Conservation (phyloP, 2,113 vertebrate species). For the Galbula dea region DNA sequence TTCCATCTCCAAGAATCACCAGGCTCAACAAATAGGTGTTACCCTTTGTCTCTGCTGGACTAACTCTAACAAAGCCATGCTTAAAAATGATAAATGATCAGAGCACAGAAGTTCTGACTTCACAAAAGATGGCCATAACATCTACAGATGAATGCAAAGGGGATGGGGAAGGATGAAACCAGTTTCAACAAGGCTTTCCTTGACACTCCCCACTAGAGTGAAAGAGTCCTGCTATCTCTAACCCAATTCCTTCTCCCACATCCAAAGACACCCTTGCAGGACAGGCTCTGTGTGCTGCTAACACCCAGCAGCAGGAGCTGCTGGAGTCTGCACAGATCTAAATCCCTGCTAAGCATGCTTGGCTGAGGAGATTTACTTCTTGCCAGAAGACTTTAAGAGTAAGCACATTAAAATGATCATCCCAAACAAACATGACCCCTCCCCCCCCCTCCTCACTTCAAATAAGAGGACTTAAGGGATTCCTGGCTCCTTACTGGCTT, state of each 20-base stretch:
- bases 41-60: background rate
- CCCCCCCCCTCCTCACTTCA: background rate
- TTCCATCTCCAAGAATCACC: background rate
- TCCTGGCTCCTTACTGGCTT: background rate
- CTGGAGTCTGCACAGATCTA: background rate
- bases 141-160: background rate
- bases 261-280: background rate
- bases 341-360: background rate
- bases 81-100: background rate
- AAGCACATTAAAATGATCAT: conserved; percentile 50
- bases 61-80: background rate
- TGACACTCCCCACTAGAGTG: background rate
- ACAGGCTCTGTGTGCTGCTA: background rate
- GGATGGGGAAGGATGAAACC: background rate
- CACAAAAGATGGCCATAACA: background rate
- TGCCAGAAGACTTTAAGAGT: conserved; percentile 34
- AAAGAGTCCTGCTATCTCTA: background rate
- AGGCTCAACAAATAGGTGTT: background rate
- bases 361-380: conserved; percentile 42
- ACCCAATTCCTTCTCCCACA: background rate
- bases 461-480: background rate
- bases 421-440: background rate
- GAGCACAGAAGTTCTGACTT: background rate
- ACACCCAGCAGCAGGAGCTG: background rate
- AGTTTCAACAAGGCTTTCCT: background rate